These are phyloP conservation scores for Ligdia adustata DNA, from an alignment of 2,888 invertebrate species.

Conservation along the genomic window DNA sequence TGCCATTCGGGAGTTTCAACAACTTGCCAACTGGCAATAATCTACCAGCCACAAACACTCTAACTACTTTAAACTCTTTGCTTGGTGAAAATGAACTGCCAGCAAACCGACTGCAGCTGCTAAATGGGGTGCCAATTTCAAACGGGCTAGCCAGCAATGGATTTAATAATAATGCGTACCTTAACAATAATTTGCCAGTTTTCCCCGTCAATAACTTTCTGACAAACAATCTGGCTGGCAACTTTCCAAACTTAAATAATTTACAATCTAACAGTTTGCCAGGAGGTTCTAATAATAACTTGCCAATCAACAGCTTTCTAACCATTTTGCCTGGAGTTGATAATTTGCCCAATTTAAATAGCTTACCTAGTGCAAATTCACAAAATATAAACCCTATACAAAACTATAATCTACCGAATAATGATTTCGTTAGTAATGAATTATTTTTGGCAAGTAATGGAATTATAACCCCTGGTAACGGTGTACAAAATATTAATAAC, in stretches of 20 bases:
- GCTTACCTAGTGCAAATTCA: background rate
- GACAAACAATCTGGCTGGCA: slow-evolving; percentile 1
- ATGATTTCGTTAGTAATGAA: no score
- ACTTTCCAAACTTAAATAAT: background rate
- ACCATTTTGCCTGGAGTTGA: background rate
- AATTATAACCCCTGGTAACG: slow-evolving; percentile 15
- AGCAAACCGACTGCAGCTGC: slow-evolving; percentile 10
- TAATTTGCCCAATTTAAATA: background rate
- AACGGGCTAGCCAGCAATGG: slow-evolving; percentile 6
- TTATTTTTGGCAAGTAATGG: slow-evolving; percentile 17
- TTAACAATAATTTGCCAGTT: background rate
- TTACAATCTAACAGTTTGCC: background rate
- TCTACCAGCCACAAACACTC: slow-evolving; percentile 23
- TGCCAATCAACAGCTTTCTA: background rate
- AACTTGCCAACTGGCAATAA: slow-evolving; percentile 31
- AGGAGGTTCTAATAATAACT: background rate
- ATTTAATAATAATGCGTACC: background rate
- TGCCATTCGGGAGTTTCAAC: slow-evolving; percentile 1
- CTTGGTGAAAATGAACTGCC: slow-evolving; percentile 24
- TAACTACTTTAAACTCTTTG: slow-evolving; percentile 21
- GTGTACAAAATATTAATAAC: slow-evolving; percentile 1
- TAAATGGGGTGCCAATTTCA: slow-evolving; percentile 8
- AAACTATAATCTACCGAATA: slow-evolving; percentile 2
- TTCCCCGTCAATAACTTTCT: slow-evolving; percentile 14
- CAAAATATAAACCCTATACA: background rate